Evolutionary conservation across 2,797 vertebrate species (phyloP).

Genomic region (Pterois miles): DNA sequence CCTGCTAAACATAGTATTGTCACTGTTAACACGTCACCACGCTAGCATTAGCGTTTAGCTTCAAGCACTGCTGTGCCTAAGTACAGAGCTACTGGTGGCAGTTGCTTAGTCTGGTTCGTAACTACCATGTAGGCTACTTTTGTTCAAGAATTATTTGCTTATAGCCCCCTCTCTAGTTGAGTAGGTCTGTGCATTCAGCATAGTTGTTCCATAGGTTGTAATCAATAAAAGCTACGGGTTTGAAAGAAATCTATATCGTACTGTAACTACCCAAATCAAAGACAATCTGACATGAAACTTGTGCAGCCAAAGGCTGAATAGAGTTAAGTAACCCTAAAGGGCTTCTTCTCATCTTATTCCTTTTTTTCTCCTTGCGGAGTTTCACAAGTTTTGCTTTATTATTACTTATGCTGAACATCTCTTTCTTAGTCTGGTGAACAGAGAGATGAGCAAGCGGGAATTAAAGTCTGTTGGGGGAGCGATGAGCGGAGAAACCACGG

Average conservation of each 20-base stretch:
- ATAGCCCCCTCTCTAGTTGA: background rate
- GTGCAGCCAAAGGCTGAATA: constrained; percentile 41
- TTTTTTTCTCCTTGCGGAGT: constrained; percentile 27
- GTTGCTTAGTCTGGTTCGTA: background rate
- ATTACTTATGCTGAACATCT: constrained; percentile 71
- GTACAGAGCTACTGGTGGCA: background rate
- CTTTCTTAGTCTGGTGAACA: constrained; percentile 70
- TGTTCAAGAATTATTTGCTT: background rate
- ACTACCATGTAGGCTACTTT: background rate
- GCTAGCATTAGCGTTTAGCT: background rate
- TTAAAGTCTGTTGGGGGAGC: constrained; percentile 50
- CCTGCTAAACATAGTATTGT: no score
- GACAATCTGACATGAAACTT: constrained; percentile 43
- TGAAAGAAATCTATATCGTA: constrained; percentile 47
- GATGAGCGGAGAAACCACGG: constrained; percentile 57
- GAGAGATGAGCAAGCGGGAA: constrained; percentile 55
- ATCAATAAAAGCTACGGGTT: constrained; percentile 52
- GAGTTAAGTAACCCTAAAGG: constrained; percentile 60
- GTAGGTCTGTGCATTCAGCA: constrained; percentile 19
- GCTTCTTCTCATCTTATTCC: constrained; percentile 40
- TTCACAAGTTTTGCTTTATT: constrained; percentile 71
- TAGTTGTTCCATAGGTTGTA: constrained; percentile 32
- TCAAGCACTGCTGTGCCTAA: background rate
- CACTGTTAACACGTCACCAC: background rate
- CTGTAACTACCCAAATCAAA: constrained; percentile 44